phyloP scores from a whole-genome alignment of 23 tunicate genomes.

The Diplosoma virens region DNA sequence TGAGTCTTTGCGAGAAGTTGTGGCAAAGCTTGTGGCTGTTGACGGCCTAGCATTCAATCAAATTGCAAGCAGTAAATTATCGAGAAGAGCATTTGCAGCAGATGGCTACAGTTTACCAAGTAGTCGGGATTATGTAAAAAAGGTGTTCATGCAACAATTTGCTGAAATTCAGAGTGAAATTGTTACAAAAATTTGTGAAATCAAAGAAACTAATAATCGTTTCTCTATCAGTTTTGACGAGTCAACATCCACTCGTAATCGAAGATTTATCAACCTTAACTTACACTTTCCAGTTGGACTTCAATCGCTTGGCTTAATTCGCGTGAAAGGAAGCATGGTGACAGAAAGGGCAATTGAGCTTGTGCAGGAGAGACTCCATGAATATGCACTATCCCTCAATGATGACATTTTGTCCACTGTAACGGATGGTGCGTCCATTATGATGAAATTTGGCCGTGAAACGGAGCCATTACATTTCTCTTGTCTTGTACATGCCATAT shows the following conservation, averaged over 20 bases:
- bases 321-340: too few relatives aligned
- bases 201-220: constrained; percentile 1
- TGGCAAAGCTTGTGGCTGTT: too few relatives aligned
- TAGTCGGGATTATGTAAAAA: too few relatives aligned
- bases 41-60: constrained; percentile 25
- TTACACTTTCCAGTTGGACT: too few relatives aligned
- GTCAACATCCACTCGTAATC: not conserved
- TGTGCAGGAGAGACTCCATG: not conserved
- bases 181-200: not conserved
- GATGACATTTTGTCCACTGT: not conserved
- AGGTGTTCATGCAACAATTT: not conserved
- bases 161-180: not conserved
- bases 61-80: constrained; percentile 3
- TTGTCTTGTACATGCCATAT: constrained; percentile 12
- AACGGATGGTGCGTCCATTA: constrained; percentile 3
- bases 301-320: too few relatives aligned
- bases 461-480: not conserved
- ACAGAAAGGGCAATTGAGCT: constrained; percentile 9
- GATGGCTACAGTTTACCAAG: constrained; percentile 8
- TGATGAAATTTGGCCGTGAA: constrained; percentile 2
- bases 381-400: not conserved
- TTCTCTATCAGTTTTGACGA: constrained; percentile 3
- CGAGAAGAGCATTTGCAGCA: constrained; percentile 7
- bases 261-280: not conserved
- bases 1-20: too few relatives aligned